Conservation (phyloP, 1,140 invertebrate species). For the Ceratosolen fusciceps region DNA sequence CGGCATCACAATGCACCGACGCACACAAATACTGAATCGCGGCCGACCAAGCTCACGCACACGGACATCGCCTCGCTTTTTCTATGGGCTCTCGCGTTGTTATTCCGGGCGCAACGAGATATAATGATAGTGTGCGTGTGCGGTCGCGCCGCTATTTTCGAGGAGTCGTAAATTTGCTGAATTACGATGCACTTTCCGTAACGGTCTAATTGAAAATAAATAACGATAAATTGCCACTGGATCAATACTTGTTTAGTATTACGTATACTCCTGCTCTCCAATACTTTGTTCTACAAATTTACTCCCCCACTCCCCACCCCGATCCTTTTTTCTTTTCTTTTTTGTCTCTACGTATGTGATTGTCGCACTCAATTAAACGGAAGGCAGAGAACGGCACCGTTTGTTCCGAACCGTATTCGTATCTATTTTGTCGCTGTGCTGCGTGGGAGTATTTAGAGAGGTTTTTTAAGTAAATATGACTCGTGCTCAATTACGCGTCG, state of each 20-base stretch:
- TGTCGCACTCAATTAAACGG: too few relatives aligned
- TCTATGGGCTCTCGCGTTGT: not conserved
- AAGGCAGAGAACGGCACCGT: too few relatives aligned
- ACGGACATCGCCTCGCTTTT: not conserved
- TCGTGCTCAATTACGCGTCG: too few relatives aligned
- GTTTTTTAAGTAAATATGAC: too few relatives aligned
- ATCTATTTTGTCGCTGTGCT: too few relatives aligned
- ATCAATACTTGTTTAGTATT: constrained; percentile 2
- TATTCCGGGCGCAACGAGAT: not conserved
- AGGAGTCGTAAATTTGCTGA: constrained; percentile 15
- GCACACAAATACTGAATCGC: not conserved
- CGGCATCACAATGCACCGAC: not conserved
- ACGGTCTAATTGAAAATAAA: constrained; percentile 27
- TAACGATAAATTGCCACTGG: constrained; percentile 18
- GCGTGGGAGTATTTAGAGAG: too few relatives aligned
- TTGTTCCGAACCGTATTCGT: too few relatives aligned
- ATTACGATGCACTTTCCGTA: not conserved
- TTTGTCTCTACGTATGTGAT: too few relatives aligned
- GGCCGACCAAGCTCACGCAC: not conserved
- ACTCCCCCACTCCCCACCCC: not conserved
- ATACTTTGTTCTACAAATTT: constrained; percentile 1
- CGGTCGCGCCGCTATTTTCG: not conserved
- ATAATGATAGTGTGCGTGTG: not conserved
- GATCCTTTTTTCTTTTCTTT: too few relatives aligned
- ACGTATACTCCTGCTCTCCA: not conserved